Percentiles rank a stretch among this genome's conserved stretches.
Conservation (phyloP, 2,113 vertebrate species). For the Panthera tigris region DNA sequence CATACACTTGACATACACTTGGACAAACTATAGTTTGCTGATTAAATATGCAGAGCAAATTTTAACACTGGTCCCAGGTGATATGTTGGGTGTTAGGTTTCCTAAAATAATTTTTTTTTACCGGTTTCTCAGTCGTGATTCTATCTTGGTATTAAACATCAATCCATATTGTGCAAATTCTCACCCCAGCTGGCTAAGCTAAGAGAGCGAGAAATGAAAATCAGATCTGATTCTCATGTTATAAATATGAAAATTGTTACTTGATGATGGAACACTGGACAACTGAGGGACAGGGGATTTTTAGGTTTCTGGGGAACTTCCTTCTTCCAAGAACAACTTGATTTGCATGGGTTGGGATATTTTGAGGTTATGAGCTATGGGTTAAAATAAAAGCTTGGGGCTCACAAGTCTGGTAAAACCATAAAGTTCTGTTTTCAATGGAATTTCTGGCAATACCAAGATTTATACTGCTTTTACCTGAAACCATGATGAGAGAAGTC, state of each 20-base stretch:
- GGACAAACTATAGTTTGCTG: conserved; percentile 34
- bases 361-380: neutral
- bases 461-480: conserved; percentile 13
- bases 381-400: conserved; percentile 39
- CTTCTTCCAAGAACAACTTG: conserved; percentile 49
- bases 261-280: neutral
- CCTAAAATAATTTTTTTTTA: conserved; percentile 35
- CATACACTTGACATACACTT: neutral
- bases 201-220: conserved; percentile 12
- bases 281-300: neutral
- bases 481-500: conserved; percentile 20
- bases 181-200: neutral
- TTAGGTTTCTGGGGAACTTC: conserved; percentile 19
- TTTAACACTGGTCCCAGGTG: conserved; percentile 26
- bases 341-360: conserved; percentile 34
- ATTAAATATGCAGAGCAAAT: conserved; percentile 47
- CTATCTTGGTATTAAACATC: conserved; percentile 34
- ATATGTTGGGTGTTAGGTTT: conserved; percentile 6
- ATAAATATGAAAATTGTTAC: neutral
- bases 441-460: conserved; percentile 43
- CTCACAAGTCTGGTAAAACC: conserved; percentile 41
- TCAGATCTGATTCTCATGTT: neutral
- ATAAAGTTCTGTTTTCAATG: conserved; percentile 32
- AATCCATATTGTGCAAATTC: neutral
- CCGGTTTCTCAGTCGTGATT: conserved; percentile 17